These are phyloP conservation scores for Percopsis transmontana DNA, from an alignment of 2,113 vertebrate genomes.

Conservation along the genomic window DNA sequence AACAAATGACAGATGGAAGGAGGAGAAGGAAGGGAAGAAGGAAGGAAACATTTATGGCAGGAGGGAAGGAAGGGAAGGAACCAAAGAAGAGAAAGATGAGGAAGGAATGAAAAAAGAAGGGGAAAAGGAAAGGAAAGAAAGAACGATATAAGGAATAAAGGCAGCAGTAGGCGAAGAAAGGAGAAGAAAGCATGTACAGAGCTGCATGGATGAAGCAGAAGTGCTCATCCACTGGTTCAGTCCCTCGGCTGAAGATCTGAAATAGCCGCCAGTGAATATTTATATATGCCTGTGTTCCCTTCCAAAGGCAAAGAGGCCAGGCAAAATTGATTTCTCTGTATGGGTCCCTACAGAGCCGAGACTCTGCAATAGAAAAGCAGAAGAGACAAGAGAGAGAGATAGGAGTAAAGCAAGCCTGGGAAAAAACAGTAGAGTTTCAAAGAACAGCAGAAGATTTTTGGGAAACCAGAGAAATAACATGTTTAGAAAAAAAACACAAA, in stretches of 20 bases:
- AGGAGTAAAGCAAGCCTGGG: constrained; percentile 7
- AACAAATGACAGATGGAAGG: neutral
- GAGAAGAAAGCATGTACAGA: constrained; percentile 51
- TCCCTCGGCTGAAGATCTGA: constrained; percentile 70
- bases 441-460: constrained; percentile 27
- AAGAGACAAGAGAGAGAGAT: constrained; percentile 22
- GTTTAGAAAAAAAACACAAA: neutral
- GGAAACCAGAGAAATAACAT: constrained; percentile 35
- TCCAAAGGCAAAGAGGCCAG: constrained; percentile 68
- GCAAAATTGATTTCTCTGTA: constrained; percentile 70
- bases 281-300: constrained; percentile 66
- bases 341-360: constrained; percentile 60
- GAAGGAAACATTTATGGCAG: neutral
- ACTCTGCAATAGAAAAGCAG: constrained; percentile 55
- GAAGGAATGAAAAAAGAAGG: constrained; percentile 5
- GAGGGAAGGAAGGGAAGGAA: constrained; percentile 1
- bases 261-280: constrained; percentile 74
- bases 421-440: constrained; percentile 10
- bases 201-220: constrained; percentile 65
- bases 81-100: constrained; percentile 9
- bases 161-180: neutral
- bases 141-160: constrained; percentile 25
- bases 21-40: neutral
- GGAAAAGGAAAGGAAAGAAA: constrained; percentile 3
- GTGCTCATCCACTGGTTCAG: constrained; percentile 60